Evolutionary conservation across 92 coral and sea anemone species (phyloP).

Genomic region (Parazoanthus atlanticus): DNA sequence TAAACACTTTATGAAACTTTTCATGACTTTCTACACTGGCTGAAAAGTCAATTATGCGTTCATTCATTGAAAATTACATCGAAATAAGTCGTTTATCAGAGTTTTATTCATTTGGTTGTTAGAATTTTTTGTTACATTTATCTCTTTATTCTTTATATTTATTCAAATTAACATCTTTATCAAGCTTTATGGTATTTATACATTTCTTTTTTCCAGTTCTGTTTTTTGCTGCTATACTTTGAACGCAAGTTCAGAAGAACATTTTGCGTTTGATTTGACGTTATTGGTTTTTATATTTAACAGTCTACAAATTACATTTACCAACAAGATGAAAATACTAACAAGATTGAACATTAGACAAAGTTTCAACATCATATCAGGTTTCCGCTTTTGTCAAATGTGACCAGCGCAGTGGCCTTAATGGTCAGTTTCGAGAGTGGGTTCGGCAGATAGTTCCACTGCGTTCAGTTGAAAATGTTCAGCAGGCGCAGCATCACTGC

Average conservation of each 20-base stretch:
- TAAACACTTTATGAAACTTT: background rate
- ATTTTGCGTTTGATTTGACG: background rate
- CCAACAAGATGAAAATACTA: background rate
- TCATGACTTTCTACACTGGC: no score
- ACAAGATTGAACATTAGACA: background rate
- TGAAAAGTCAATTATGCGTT: no score
- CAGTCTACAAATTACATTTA: background rate
- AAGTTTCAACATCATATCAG: no score
- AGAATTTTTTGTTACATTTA: no score
- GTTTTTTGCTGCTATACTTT: background rate
- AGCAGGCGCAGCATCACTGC: background rate
- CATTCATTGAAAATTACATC: no score
- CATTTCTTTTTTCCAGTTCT: background rate
- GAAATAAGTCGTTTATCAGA: background rate
- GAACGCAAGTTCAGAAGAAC: background rate
- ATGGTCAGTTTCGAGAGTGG: background rate
- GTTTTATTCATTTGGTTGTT: background rate
- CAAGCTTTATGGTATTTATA: background rate
- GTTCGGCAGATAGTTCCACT: background rate
- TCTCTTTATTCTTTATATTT: background rate
- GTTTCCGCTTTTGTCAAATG: no score
- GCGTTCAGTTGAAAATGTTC: background rate
- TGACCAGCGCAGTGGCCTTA: background rate
- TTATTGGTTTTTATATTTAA: background rate
- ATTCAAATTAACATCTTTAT: background rate